phyloP scores from a whole-genome alignment of 1,140 invertebrate genomes.

The Camponotus pennsylvanicus region DNA sequence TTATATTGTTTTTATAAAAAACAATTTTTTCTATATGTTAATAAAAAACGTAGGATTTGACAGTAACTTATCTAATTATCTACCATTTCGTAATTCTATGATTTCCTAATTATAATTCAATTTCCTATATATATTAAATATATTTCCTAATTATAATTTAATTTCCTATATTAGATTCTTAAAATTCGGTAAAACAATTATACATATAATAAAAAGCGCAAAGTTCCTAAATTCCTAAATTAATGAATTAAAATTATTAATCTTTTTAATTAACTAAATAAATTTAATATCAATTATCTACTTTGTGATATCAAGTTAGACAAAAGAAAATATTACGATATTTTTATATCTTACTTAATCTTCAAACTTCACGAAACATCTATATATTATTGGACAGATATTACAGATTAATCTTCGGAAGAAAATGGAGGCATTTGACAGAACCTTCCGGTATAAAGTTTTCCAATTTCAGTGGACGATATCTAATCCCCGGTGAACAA shows the following conservation, averaged over 20 bases:
- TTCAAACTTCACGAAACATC: background rate
- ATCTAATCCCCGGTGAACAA: slow-evolving; percentile 54
- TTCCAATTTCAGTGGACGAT: slow-evolving; percentile 56
- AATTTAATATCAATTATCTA: background rate
- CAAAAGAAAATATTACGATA: background rate
- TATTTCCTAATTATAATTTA: too few species aligned
- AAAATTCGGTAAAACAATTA: background rate
- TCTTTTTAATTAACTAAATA: background rate
- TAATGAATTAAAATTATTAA: background rate
- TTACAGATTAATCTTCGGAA: slow-evolving; percentile 40
- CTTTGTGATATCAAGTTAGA: background rate
- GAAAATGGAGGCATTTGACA: slow-evolving; percentile 33
- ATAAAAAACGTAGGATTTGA: background rate
- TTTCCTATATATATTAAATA: too few species aligned
- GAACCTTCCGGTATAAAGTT: slow-evolving; percentile 40
- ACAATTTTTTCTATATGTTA: background rate
- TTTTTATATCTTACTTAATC: background rate
- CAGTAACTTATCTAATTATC: background rate
- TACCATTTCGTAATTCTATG: too few species aligned
- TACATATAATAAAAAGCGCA: background rate
- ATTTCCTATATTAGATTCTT: background rate
- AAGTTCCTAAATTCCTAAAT: background rate
- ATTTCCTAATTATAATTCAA: background rate
- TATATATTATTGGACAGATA: slow-evolving; percentile 39
- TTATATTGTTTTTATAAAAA: background rate